Evolutionary conservation across 2,113 vertebrate genomes (phyloP), one percentile per base, ranked within the genome.

Genomic region (Paramormyrops kingsleyae): DNA sequence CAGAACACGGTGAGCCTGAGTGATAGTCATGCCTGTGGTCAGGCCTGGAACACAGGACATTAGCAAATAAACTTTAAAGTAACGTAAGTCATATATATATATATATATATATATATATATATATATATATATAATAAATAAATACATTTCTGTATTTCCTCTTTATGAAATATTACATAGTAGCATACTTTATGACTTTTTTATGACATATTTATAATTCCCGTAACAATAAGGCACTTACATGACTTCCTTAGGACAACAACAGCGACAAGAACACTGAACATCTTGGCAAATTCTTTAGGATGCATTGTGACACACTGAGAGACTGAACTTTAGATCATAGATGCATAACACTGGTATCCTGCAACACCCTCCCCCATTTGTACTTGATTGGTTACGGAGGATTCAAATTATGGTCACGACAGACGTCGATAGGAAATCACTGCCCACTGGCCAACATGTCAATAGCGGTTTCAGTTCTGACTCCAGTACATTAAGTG

Each of bases 1-100:
- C 46, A 90, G 46, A 35, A 74, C 17, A 8, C 49, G 27, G 2
- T 44, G 85, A 21, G 49, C 19, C 89, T 90, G 89, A 42, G 31
- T 87, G 49, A 90, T 19, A 50, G 31, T 19, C 53, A 49, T 66
- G 19, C 39, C 56, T 59, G 80, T n/a, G 39, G 42, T 42, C 31
- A 88, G 49, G 80, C 31, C 90, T 90, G 52, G 44, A 88, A 74
- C 86, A 90, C 5, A 88, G 44, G n/a, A 35, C 47, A 86, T 31
- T 83, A 44, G 47, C 9, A 86, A 86, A 50, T 84, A 24, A 9
- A 24, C 8, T 84, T 84, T 46, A 84, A 42, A 42, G 7, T 42
- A 1, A 4, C 3, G n/a, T 52, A 5, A 86, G 27, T 46, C 9
- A 13, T 47, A 85, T 85, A 49, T 9, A 15, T 84, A 2, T n/a